Base-by-base conservation (phyloP, 2,888 invertebrate genomes). In the Bedellia somnulentella region DNA sequence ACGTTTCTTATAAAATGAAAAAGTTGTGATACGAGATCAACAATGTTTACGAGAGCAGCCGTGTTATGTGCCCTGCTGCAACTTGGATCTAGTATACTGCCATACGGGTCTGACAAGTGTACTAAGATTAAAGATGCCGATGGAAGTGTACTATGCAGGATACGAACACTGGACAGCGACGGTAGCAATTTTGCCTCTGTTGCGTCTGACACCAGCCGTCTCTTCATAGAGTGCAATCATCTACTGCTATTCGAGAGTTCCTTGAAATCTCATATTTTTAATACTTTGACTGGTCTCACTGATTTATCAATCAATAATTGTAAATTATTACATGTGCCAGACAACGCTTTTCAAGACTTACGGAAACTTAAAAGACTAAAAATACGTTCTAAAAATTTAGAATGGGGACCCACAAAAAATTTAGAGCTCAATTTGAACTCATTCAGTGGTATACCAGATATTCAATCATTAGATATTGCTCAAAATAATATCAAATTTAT, bases 401-500 rank as follows among this genome's bases (percentile, higher is more conserved):
- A 89, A 38, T 93, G 93, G 91, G 81, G 82, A 34, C 80, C 83
- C 39, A 81, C 80, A 21, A 86, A 86, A 60, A 83, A 81, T 44
- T 79, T 93, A 48, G 90, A 91, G 51, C 61, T 92, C 49, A 79
- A 81, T 35, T 64, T 82, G 38, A 82, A 81, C 44, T 82, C 87
- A 38, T 83, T 93, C 49, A 80, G 81, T 46, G 89, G 89, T 37
- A 76, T 93, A 43, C 82, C 85, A 48, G 90, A 91, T 60, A 75
- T 93, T 29, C 87, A 87, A 56, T 80, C 81, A 34, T 71, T 93
- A 47, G 87, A 92, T 64, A 75, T 93, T 59, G 83, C 85, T 50
- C 85, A 87, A 64, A 93, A 90, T 73, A 91, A 92, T 70, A 81
- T 93, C 40, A 81, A 87, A 45, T 82, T 84, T 39, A 59, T 93